Evolutionary conservation across 2,113 vertebrate species (phyloP).

Genomic region (Falco punctatus): DNA sequence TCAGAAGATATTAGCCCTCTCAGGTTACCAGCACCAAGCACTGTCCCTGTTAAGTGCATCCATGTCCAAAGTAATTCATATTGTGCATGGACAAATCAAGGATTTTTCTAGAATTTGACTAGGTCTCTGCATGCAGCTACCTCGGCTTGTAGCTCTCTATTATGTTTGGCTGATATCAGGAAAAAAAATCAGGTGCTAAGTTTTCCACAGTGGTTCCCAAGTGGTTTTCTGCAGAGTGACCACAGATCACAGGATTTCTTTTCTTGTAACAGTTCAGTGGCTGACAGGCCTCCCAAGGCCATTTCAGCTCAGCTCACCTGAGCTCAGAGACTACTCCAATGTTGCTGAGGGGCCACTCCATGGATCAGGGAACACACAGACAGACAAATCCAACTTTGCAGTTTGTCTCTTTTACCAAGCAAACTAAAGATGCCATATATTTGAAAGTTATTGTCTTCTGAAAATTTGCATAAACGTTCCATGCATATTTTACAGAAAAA

Average conservation of each 20-base stretch:
- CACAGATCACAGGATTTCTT: neutral
- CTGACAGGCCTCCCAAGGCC: neutral
- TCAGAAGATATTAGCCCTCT: neutral
- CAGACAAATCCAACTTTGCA: neutral
- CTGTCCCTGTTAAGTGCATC: neutral
- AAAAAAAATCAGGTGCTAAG: accelerated
- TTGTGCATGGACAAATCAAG: neutral
- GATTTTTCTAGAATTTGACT: neutral
- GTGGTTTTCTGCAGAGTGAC: neutral
- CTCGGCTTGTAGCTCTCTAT: neutral
- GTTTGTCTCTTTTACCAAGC: neutral
- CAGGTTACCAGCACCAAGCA: neutral
- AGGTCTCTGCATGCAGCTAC: neutral
- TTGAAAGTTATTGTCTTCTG: neutral
- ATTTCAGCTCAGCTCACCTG: neutral
- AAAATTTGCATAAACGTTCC: neutral
- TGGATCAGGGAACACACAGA: neutral
- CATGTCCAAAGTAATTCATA: neutral
- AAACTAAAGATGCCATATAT: neutral
- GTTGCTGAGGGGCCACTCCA: neutral
- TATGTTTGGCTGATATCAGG: neutral
- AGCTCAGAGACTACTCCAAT: neutral
- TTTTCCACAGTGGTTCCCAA: neutral
- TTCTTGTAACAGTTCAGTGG: neutral
- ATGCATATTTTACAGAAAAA: neutral